These are phyloP conservation scores for Brachionichthys hirsutus DNA, from an alignment of 2,113 vertebrate species.

Conservation along the genomic window DNA sequence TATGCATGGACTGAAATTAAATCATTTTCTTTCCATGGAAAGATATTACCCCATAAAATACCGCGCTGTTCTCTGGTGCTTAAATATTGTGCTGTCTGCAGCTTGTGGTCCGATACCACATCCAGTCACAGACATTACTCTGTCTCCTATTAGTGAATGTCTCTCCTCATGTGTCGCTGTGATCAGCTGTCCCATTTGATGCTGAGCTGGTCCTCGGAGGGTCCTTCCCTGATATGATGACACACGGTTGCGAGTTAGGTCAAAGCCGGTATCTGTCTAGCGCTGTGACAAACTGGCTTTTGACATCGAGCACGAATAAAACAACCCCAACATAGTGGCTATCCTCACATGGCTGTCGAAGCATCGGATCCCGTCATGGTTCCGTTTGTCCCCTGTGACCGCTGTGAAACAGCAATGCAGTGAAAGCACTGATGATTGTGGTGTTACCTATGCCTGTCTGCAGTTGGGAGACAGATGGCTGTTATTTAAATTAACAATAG, in stretches of 20 bases:
- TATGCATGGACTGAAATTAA: slow-evolving; percentile 6
- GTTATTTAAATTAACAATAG: background rate
- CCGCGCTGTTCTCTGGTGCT: slow-evolving; percentile 42
- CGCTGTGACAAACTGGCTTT: slow-evolving; percentile 1
- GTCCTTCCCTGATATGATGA: background rate
- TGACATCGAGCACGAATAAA: slow-evolving; percentile 16
- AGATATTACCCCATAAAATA: slow-evolving; percentile 54
- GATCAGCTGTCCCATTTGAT: background rate
- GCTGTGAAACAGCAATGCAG: too few species aligned
- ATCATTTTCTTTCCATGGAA: slow-evolving; percentile 36
- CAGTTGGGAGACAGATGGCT: background rate
- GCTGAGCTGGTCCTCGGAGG: background rate
- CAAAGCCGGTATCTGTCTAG: background rate
- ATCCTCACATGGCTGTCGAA: background rate
- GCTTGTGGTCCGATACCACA: slow-evolving; percentile 57
- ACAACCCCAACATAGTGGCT: slow-evolving; percentile 10
- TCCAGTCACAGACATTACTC: slow-evolving; percentile 38
- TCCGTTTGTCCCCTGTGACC: too few species aligned
- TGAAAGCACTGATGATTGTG: too few species aligned
- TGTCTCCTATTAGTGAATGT: slow-evolving; percentile 27
- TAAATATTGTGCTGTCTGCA: slow-evolving; percentile 51
- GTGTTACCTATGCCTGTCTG: too few species aligned
- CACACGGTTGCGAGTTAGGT: background rate
- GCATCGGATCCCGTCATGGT: too few species aligned
- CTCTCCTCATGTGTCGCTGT: background rate